phyloP scores from a whole-genome alignment of 2,888 invertebrate species.

The Melieria omissa region DNA sequence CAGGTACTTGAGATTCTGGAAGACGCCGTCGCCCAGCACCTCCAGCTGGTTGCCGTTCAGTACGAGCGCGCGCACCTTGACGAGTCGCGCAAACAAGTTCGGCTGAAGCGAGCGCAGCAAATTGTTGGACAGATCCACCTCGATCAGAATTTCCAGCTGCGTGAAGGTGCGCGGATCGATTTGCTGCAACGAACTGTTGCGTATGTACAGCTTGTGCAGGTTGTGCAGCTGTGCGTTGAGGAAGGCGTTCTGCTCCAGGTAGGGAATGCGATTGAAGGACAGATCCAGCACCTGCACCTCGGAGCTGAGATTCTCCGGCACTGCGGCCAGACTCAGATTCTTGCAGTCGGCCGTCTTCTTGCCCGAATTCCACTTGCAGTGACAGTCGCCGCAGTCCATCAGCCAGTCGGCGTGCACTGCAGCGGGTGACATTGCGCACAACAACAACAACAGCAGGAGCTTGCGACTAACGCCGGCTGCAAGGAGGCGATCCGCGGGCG shows the following conservation, averaged over 20 bases:
- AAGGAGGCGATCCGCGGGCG: not conserved
- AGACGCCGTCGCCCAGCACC: conserved; percentile 77
- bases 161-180: conserved; percentile 79
- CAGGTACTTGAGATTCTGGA: conserved; percentile 78
- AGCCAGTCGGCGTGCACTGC: conserved; percentile 58
- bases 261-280: conserved; percentile 75
- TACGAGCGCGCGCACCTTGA: conserved; percentile 76
- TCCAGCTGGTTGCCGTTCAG: conserved; percentile 80
- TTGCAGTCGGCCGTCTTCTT: conserved; percentile 86
- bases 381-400: conserved; percentile 70
- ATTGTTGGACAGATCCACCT: conserved; percentile 83
- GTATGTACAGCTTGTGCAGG: conserved; percentile 81
- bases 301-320: conserved; percentile 78
- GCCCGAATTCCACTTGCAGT: conserved; percentile 86
- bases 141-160: conserved; percentile 80
- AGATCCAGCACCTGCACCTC: conserved; percentile 80
- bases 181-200: conserved; percentile 76
- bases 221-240: conserved; percentile 77
- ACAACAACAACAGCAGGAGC: conserved; percentile 44
- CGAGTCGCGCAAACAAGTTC: conserved; percentile 77
- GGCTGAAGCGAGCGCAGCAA: conserved; percentile 73
- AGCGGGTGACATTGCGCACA: conserved; percentile 44
- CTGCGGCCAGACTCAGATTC: conserved; percentile 72
- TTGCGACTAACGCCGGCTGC: conserved; percentile 14
- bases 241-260: conserved; percentile 76